Base-by-base conservation (phyloP, 2,797 vertebrate genomes). In the Pelobates cultripes region DNA sequence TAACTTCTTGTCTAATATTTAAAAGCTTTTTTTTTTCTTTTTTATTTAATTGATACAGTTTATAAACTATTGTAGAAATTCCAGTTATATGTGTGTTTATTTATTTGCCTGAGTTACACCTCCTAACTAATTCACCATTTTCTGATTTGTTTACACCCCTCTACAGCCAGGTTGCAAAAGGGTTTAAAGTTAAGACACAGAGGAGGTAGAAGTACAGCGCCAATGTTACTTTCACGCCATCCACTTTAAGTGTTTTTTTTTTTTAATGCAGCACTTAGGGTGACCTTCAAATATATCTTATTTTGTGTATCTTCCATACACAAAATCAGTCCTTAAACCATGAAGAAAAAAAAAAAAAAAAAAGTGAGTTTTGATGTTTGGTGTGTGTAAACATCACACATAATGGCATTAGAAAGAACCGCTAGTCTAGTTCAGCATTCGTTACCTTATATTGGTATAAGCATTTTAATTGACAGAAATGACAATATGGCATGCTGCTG, bases 171-270 rank as follows among this genome's bases (percentile, higher is more conserved):
- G 76, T 44, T 51, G 66, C 55, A 70, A 53, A 45, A 77, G 64
- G 66, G 82, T 51, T 60, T 71, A 51, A 92, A 92, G 91, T 92
- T 94, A 92, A 94, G 92, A 93, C 92, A 94, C 91, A 89, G 88
- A 93, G 91, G 92, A 93, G 91, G 92, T 94, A 94, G 93, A 92
- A 91, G 89, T 93, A 94, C 86, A 94, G 93, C 87, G 90, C 89
- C 89, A 92, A 75, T 89, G 88, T 90, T 90, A 88, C 91, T 92
- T 92, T 94, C 92, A 93, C 91, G 92, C 91, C 92, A 91, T 93
- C 90, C 85, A 89, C 89, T 90, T 88, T 86, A 89, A 88, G 89
- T 85, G 79, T 15, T 80, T 66, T 64, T 42, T 45, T 89, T 89
- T 84, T 91, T 84, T 80, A 28, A 28, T 28, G 90, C 88, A 90